A percentile compares a stretch with the other conserved stretches of the same genome.
These are phyloP conservation scores for Notodonta ziczac DNA, from an alignment of 2,888 invertebrate genomes.

Conservation along the genomic window DNA sequence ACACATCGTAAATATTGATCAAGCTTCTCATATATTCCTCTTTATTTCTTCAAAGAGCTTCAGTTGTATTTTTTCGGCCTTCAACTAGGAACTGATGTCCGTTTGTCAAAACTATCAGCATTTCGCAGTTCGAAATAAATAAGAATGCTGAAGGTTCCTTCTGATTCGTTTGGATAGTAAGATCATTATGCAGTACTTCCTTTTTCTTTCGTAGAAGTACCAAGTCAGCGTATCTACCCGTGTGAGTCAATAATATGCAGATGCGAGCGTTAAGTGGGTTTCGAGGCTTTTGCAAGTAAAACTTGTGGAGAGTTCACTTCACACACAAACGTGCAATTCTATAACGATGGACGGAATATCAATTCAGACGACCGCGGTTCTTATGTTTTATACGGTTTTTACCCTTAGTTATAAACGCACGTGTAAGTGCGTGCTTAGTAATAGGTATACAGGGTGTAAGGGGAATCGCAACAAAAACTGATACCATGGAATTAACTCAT, in stretches of 20 bases:
- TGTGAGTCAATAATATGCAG: constrained; percentile 22
- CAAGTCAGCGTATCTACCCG: background rate
- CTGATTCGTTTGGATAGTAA: no score
- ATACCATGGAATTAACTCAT: no score
- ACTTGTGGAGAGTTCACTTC: constrained; percentile 13
- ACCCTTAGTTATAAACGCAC: background rate
- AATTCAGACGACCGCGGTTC: constrained; percentile 17
- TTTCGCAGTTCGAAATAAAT: no score
- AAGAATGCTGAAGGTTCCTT: no score
- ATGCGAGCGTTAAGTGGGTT: constrained; percentile 20
- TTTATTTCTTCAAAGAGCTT: background rate
- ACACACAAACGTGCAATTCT: constrained; percentile 17
- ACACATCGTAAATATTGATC: constrained; percentile 38
- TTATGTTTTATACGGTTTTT: background rate
- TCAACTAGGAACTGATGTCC: no score
- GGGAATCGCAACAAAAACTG: no score
- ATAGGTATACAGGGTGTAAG: background rate
- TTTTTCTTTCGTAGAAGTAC: no score
- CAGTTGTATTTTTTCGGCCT: no score
- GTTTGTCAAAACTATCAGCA: no score
- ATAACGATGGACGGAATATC: constrained; percentile 19
- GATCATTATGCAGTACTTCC: no score
- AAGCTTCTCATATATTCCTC: background rate
- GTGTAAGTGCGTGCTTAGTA: background rate
- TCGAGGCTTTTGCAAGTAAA: constrained; percentile 20